Conservation (phyloP, 2,113 vertebrate genomes). For the Cyprinodon tularosa region DNA sequence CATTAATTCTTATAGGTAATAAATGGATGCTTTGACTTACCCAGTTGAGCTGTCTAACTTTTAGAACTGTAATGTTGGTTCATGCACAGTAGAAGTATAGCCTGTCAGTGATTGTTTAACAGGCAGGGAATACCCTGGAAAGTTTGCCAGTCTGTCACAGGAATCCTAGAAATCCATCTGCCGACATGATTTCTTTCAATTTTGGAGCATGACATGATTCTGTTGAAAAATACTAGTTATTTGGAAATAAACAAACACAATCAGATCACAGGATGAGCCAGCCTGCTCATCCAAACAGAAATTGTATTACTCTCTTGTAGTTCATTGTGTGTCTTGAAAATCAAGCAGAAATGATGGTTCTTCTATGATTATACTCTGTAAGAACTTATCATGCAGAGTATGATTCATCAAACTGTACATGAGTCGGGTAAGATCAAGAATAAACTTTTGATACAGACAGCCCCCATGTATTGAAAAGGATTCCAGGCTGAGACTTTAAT, state of each 20-base stretch:
- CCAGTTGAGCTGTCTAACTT: not conserved
- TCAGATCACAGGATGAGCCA: not conserved
- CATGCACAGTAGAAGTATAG: not conserved
- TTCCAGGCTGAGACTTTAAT: constrained; percentile 50
- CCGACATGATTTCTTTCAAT: not conserved
- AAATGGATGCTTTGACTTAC: not conserved
- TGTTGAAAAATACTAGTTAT: not conserved
- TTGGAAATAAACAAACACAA: not conserved
- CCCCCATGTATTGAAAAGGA: constrained; percentile 42
- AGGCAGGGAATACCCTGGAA: not conserved
- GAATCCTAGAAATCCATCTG: not conserved
- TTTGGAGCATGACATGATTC: not conserved
- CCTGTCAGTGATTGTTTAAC: not conserved
- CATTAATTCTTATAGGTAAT: not conserved
- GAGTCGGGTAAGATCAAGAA: constrained; percentile 47
- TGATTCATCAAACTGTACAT: constrained; percentile 40
- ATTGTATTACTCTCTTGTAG: not conserved
- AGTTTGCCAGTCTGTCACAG: not conserved
- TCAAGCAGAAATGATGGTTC: not conserved
- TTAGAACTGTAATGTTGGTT: not conserved
- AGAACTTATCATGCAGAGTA: constrained; percentile 9
- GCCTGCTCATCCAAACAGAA: not conserved
- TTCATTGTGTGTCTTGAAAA: constrained; percentile 8
- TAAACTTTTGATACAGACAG: constrained; percentile 50
- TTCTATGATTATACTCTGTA: not conserved